These are phyloP conservation scores for Collichthys lucidus DNA, from an alignment of 2,113 vertebrate genomes.

Conservation along the genomic window DNA sequence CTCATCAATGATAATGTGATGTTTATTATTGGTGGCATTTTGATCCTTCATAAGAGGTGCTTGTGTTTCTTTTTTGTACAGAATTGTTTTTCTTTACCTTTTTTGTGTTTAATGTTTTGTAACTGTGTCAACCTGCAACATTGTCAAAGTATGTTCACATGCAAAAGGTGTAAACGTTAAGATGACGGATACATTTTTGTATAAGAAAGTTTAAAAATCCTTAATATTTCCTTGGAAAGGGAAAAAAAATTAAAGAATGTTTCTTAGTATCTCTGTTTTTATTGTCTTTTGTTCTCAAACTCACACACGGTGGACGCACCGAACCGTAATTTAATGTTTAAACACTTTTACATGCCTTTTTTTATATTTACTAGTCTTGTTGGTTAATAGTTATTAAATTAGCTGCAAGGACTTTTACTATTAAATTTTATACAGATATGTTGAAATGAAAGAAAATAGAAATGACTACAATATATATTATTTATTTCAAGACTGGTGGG, in stretches of 20 bases:
- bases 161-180: constrained; percentile 72
- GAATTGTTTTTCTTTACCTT: constrained; percentile 53
- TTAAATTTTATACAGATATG: too few relatives aligned
- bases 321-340: not conserved
- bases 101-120: constrained; percentile 74
- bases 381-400: too few relatives aligned
- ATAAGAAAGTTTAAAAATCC: constrained; percentile 74
- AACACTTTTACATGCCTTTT: not conserved
- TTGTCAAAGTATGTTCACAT: constrained; percentile 68
- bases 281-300: not conserved
- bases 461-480: too few relatives aligned
- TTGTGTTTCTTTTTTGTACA: constrained; percentile 71
- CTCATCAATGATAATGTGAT: constrained; percentile 68
- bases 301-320: not conserved
- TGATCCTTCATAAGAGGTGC: constrained; percentile 61
- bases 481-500: too few relatives aligned
- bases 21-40: constrained; percentile 69
- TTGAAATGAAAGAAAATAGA: too few relatives aligned
- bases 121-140: constrained; percentile 59
- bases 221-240: constrained; percentile 71
- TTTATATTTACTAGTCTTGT: too few relatives aligned
- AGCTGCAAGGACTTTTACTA: too few relatives aligned
- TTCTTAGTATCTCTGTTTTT: constrained; percentile 77
- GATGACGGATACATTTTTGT: constrained; percentile 75
- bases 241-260: constrained; percentile 83